phyloP scores from a whole-genome alignment of 2,113 vertebrate genomes.

The Epinephelus lanceolatus region DNA sequence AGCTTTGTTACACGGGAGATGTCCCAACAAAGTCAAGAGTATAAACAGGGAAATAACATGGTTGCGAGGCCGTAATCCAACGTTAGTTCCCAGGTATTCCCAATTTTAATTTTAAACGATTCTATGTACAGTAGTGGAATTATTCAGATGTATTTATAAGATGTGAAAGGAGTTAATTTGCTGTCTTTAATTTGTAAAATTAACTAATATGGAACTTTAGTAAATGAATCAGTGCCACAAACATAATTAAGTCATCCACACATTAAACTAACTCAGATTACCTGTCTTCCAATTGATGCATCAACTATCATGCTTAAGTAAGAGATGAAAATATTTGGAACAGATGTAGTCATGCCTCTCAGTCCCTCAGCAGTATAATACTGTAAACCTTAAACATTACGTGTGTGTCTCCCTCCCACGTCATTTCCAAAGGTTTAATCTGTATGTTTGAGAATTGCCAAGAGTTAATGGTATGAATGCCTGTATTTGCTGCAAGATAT shows the following conservation, averaged over 20 bases:
- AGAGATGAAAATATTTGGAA: neutral
- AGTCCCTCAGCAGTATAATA: conserved; percentile 12
- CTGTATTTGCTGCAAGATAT: conserved; percentile 9
- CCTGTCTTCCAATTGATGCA: conserved; percentile 38
- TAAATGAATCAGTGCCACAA: conserved; percentile 8
- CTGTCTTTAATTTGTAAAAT: conserved; percentile 3
- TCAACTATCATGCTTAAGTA: neutral
- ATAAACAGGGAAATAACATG: neutral
- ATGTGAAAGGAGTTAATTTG: neutral
- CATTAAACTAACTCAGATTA: neutral
- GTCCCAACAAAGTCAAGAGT: neutral
- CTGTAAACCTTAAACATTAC: neutral
- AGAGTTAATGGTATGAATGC: conserved; percentile 22
- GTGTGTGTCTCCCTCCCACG: neutral
- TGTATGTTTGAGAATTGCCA: conserved; percentile 28
- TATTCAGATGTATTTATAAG: neutral
- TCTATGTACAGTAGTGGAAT: conserved; percentile 25
- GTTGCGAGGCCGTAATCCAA: neutral
- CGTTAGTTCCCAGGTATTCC: neutral
- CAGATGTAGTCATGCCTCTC: conserved; percentile 10
- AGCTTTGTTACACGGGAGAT: neutral
- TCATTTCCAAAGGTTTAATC: neutral
- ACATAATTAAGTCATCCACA: conserved; percentile 1
- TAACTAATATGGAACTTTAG: neutral
- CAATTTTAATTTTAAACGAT: neutral